These are phyloP conservation scores for Neotoma lepida DNA, from an alignment of 2,113 vertebrate genomes.

Conservation along the genomic window DNA sequence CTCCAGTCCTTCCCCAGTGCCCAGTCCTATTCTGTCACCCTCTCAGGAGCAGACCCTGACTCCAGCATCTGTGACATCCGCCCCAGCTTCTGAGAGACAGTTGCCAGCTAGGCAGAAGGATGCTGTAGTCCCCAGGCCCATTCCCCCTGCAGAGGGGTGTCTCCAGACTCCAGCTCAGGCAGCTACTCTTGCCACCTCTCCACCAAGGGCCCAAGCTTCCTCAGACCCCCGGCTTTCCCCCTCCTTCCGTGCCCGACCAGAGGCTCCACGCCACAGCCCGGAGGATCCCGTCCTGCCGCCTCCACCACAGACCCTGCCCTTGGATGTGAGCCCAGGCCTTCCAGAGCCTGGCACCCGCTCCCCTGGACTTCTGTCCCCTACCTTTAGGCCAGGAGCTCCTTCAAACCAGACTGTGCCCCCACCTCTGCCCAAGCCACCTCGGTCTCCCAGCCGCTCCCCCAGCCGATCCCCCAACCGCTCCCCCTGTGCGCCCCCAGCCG, in stretches of 20 bases:
- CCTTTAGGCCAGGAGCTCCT: conserved; percentile 83
- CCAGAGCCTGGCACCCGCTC: conserved; percentile 73
- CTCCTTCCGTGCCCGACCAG: conserved; percentile 76
- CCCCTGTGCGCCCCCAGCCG: neutral
- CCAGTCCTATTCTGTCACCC: conserved; percentile 57
- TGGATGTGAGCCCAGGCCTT: conserved; percentile 60
- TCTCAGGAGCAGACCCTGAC: conserved; percentile 58
- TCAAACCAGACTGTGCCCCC: conserved; percentile 63
- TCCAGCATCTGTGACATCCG: neutral
- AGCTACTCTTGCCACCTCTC: neutral
- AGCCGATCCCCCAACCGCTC: conserved; percentile 67
- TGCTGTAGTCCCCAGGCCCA: neutral
- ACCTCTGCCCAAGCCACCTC: conserved; percentile 76
- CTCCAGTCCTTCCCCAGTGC: conserved; percentile 29
- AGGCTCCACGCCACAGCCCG: conserved; percentile 53
- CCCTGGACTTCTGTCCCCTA: conserved; percentile 85
- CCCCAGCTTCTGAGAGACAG: neutral
- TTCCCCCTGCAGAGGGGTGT: neutral
- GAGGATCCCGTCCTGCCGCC: conserved; percentile 60
- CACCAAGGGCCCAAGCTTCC: conserved; percentile 45
- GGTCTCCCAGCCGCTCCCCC: conserved; percentile 78
- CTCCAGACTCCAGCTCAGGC: conserved; percentile 47
- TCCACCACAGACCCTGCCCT: conserved; percentile 69
- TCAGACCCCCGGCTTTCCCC: conserved; percentile 52
- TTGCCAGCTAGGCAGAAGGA: conserved; percentile 56